Percentiles rank a stretch among this genome's conserved stretches.
phyloP scores from a whole-genome alignment of 2,888 invertebrate genomes.

The Tyria jacobaeae region DNA sequence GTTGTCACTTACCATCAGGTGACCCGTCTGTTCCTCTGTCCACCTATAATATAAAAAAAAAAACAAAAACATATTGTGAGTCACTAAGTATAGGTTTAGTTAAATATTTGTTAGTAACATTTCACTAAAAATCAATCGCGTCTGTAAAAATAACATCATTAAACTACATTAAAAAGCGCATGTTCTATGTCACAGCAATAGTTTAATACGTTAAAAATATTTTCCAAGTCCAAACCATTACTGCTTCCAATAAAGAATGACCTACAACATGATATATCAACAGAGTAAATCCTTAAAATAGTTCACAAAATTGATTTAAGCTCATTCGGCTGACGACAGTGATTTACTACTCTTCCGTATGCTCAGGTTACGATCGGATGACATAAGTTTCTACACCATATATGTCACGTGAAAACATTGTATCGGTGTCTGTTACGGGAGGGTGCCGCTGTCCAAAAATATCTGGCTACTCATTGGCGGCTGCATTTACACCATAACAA shows the following conservation, averaged over 20 bases:
- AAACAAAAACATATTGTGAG: too few relatives aligned
- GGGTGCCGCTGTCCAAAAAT: conserved; percentile 76
- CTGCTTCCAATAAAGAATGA: conserved; percentile 12
- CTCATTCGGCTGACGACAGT: conserved; percentile 46
- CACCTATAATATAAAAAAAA: too few relatives aligned
- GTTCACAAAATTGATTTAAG: conserved; percentile 44
- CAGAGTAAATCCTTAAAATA: conserved; percentile 22
- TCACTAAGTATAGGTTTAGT: background rate
- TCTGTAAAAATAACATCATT: background rate
- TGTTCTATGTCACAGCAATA: conserved; percentile 5
- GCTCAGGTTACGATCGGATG: conserved; percentile 61
- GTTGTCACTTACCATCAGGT: too few relatives aligned
- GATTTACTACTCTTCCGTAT: conserved; percentile 52
- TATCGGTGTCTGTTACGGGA: conserved; percentile 72
- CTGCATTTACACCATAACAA: conserved; percentile 57
- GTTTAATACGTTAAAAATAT: conserved; percentile 17
- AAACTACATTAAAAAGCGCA: conserved; percentile 4
- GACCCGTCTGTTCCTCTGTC: too few relatives aligned
- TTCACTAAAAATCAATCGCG: conserved; percentile 1
- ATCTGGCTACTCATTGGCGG: conserved; percentile 70
- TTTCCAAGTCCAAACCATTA: conserved; percentile 9
- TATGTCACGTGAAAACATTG: conserved; percentile 70
- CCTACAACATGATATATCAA: conserved; percentile 25
- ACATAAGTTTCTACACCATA: conserved; percentile 74
- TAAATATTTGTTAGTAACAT: background rate